Conservation (phyloP, 2,888 invertebrate genomes). For the Nycteola revayana region DNA sequence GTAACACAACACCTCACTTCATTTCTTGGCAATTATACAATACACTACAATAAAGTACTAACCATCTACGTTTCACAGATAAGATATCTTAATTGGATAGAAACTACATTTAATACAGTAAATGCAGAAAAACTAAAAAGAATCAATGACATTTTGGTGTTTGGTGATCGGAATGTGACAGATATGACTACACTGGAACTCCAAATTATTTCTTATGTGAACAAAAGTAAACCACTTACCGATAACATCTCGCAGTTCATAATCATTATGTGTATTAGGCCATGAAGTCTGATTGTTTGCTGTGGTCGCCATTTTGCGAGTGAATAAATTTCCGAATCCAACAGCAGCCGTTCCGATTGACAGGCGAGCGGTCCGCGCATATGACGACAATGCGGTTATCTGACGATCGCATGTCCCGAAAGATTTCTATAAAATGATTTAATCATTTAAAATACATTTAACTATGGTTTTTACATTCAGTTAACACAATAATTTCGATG, state of each 20-base stretch:
- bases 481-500: too few relatives aligned
- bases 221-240: conserved; percentile 81
- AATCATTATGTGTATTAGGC: conserved; percentile 96
- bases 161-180: conserved; percentile 25
- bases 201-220: too few relatives aligned
- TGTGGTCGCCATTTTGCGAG: conserved; percentile 69
- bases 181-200: conserved; percentile 1
- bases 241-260: conserved; percentile 96
- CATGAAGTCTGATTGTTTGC: conserved; percentile 82
- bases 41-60: too few relatives aligned
- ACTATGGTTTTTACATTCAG: too few relatives aligned
- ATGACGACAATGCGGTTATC: conserved; percentile 54
- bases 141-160: conserved; percentile 16
- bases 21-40: too few relatives aligned
- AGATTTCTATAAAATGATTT: conserved; percentile 42
- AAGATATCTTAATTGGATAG: too few relatives aligned
- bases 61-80: too few relatives aligned
- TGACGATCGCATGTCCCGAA: conserved; percentile 53
- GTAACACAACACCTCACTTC: too few relatives aligned
- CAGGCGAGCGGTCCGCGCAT: conserved; percentile 62
- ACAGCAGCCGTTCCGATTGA: conserved; percentile 50
- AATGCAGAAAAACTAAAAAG: conserved; percentile 1
- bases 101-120: too few relatives aligned
- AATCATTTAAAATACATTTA: too few relatives aligned
- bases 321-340: conserved; percentile 54